A percentile compares a stretch with the other conserved stretches of the same genome.
Evolutionary conservation across 2,113 vertebrate genomes (phyloP).

Genomic region (Morone saxatilis): DNA sequence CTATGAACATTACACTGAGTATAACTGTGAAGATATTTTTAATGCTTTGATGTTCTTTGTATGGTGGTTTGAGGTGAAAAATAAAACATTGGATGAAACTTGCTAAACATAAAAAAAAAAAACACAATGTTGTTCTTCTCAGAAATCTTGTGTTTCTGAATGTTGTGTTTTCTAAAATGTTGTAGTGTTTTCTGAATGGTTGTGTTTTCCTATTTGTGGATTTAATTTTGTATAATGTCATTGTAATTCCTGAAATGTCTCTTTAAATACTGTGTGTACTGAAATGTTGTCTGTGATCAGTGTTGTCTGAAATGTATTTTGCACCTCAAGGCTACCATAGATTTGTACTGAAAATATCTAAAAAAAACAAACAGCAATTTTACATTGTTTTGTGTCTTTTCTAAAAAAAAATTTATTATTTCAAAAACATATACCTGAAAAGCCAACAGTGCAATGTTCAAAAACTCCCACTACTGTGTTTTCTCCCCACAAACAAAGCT

Average conservation of each 20-base stretch:
- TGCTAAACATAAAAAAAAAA: neutral
- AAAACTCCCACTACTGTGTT: neutral
- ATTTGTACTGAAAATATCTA: neutral
- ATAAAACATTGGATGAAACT: neutral
- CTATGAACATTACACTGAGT: neutral
- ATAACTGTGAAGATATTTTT: neutral
- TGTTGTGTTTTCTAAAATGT: neutral
- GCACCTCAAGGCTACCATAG: neutral
- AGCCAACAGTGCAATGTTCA: neutral
- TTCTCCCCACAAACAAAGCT: neutral
- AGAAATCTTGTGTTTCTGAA: neutral
- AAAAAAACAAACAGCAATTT: neutral
- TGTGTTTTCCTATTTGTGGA: neutral
- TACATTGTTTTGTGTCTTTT: neutral
- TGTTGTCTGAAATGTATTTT: neutral
- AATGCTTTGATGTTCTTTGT: neutral
- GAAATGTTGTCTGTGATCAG: neutral
- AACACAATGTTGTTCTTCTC: neutral
- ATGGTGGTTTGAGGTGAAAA: neutral
- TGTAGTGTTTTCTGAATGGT: neutral
- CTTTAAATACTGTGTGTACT: no score
- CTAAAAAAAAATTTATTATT: no score
- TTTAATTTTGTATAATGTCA: neutral
- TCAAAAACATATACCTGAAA: neutral
- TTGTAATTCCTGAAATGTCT: neutral